Conservation (phyloP, 2,113 vertebrate species). For the Misgurnus mizolepis region DNA sequence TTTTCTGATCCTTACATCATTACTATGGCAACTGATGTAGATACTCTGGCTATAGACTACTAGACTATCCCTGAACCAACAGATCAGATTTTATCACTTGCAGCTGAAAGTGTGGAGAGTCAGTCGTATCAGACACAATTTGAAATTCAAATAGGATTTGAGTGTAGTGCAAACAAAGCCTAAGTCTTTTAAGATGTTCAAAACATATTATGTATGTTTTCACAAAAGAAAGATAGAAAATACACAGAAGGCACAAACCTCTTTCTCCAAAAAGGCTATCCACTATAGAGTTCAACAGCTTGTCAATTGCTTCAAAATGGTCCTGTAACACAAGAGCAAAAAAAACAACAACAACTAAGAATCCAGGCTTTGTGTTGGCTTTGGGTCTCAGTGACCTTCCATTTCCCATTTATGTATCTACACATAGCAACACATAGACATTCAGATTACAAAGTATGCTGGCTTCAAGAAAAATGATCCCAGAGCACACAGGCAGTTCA, state of each 20-base stretch:
- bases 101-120: no score
- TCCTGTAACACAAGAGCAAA: conserved; percentile 43
- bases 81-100: no score
- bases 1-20: no score
- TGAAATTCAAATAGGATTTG: no score
- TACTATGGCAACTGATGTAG: no score
- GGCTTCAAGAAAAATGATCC: conserved; percentile 18
- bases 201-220: neutral
- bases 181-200: no score
- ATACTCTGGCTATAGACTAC: no score
- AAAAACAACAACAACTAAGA: neutral
- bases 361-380: neutral
- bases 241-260: conserved; percentile 45
- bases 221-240: neutral
- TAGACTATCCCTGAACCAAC: no score
- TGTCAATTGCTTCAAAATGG: conserved; percentile 34
- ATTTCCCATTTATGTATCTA: neutral
- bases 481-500: neutral
- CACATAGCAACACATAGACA: conserved; percentile 20
- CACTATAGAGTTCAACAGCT: conserved; percentile 47
- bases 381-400: conserved; percentile 16
- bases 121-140: no score
- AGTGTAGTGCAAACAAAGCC: no score
- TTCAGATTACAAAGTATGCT: conserved; percentile 19
- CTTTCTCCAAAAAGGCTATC: conserved; percentile 55